phyloP scores from a whole-genome alignment of 2,797 vertebrate genomes.

The Pelodytes ibericus region DNA sequence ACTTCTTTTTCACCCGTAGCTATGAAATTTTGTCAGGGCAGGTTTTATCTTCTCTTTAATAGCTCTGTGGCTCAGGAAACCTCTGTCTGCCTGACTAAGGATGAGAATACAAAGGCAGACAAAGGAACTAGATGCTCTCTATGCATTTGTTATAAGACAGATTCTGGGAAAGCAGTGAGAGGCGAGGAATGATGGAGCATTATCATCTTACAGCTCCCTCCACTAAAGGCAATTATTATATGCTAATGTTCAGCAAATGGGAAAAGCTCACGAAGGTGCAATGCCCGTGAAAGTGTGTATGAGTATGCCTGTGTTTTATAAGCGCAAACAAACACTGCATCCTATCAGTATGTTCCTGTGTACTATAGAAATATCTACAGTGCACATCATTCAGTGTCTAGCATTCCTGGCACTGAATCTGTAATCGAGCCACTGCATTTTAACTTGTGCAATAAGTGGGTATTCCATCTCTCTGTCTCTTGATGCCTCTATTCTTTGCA shows the following conservation, averaged over 20 bases:
- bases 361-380: background rate
- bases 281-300: background rate
- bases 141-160: slow-evolving; percentile 28
- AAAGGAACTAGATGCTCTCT: slow-evolving; percentile 3
- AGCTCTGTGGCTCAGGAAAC: slow-evolving; percentile 19
- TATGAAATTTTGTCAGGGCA: background rate
- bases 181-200: slow-evolving; percentile 1
- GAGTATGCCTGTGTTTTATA: background rate
- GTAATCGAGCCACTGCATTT: background rate
- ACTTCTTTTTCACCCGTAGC: background rate
- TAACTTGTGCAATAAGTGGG: background rate
- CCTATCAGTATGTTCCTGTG: background rate
- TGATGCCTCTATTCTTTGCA: too few species aligned
- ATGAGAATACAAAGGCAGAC: slow-evolving; percentile 7
- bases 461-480: background rate
- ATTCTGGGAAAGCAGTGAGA: slow-evolving; percentile 5
- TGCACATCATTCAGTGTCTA: background rate
- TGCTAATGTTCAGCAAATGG: slow-evolving; percentile 30
- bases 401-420: background rate
- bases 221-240: slow-evolving; percentile 37
- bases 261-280: background rate
- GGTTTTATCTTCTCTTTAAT: slow-evolving; percentile 25
- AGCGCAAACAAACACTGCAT: too few species aligned
- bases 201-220: slow-evolving; percentile 13
- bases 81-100: slow-evolving; percentile 12